These are phyloP conservation scores for Chlamydotis undulata DNA, from an alignment of 2,113 vertebrate genomes.

Conservation along the genomic window DNA sequence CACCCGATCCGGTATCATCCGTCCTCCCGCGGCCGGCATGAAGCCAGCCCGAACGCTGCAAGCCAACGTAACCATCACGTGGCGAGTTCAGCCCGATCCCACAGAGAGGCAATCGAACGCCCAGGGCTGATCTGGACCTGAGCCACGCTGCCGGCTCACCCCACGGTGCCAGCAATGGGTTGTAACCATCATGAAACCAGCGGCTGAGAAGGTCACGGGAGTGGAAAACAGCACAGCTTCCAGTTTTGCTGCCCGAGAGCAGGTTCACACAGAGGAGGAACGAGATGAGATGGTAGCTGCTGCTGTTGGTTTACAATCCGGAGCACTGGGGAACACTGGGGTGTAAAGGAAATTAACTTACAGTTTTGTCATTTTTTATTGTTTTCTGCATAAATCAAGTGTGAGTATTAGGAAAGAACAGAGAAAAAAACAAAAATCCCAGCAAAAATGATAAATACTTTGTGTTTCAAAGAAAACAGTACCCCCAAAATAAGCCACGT, in stretches of 20 bases:
- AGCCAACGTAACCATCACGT: background rate
- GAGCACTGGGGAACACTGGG: background rate
- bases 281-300: background rate
- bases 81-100: background rate
- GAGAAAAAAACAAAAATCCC: background rate
- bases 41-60: background rate
- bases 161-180: fast-evolving
- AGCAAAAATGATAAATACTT: background rate
- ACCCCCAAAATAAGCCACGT: background rate
- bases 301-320: background rate
- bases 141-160: background rate
- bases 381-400: background rate
- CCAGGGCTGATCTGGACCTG: background rate
- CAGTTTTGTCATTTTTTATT: background rate
- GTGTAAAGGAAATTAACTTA: background rate
- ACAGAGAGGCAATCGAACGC: background rate
- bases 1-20: fast-evolving
- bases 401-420: background rate
- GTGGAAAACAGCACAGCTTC: background rate
- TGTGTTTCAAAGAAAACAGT: background rate
- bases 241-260: background rate
- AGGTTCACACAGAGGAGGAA: background rate
- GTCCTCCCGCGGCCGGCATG: fast-evolving
- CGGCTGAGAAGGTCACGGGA: background rate
- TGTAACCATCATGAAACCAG: background rate